Base-by-base conservation (phyloP, 2,113 vertebrate species). In the Corynorhinus townsendii region DNA sequence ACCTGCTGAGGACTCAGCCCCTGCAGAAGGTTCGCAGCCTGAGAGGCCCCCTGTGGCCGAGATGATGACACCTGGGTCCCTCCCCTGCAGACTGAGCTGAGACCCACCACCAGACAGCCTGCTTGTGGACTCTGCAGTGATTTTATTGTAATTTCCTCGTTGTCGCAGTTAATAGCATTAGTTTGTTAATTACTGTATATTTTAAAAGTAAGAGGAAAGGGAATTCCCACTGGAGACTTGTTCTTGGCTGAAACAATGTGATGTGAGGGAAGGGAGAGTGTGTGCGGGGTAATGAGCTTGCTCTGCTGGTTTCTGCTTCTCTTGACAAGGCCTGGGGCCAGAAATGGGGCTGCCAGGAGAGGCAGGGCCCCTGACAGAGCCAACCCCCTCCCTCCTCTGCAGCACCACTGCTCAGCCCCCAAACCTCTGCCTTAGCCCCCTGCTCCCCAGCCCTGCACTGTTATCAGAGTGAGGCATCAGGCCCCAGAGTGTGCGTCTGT, bases 131-230 rank as follows among this genome's bases (percentile, higher is more conserved):
- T 87, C 91, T 19, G 86, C 84, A 77, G 89, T 87, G 95, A 86
- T 96, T 97, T 97, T 95, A 95, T 93, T 96, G 93, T 93, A 93
- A 95, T 97, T 97, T 97, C 95, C 84, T 81, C 49, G 4, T 95
- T 97, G 96, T 96, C 35, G 1, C 76, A 73, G 96, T 96, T 97
- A 97, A 97, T 97, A 97, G 96, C 94, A 94, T 95, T 96, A 62
- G 92, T 97, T 97, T 97, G 97, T 97, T 97, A 97, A 97, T 97
- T 97, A 97, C 94, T 96, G 95, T 96, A 95, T 97, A 96, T 97
- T 97, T 97, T 96, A 64, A 97, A 97, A 97, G 95, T 95, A 95
- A 97, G 84, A 95, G 91, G 94, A 96, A 95, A 95, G 89, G 89
- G 75, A 97, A 96, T 97, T 97, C 97, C 97, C 97, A 95, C 86